A percentile compares a stretch with the other conserved stretches of the same genome.
phyloP scores from a whole-genome alignment of 2,888 invertebrate species.

The Rhogogaster chlorosoma region DNA sequence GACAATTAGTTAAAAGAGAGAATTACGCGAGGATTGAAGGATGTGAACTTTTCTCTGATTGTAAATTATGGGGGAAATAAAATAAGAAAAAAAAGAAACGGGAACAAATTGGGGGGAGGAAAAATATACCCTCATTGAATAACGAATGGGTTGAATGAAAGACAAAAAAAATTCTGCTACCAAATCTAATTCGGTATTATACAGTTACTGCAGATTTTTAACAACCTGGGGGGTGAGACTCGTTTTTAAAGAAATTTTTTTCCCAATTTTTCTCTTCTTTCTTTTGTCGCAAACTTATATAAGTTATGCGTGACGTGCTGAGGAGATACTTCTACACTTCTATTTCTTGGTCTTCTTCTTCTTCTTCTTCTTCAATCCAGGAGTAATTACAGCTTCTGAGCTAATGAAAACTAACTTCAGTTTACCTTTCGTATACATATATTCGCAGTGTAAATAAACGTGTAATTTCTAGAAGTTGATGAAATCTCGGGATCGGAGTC shows the following conservation, averaged over 20 bases:
- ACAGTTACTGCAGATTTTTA: not conserved
- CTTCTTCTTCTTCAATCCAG: not conserved
- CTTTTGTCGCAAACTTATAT: not conserved
- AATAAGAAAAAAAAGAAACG: no score
- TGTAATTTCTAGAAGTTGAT: not conserved
- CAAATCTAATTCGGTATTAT: not conserved
- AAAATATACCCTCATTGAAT: no score
- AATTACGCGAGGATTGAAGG: no score
- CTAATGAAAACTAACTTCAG: conserved; percentile 4
- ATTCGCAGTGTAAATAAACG: not conserved
- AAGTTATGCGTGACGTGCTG: conserved; percentile 15
- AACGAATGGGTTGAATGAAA: not conserved
- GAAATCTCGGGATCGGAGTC: no score
- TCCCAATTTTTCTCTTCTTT: not conserved
- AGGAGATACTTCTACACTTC: not conserved
- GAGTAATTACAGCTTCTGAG: conserved; percentile 28
- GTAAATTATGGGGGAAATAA: no score
- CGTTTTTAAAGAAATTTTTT: no score
- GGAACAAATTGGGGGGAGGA: no score
- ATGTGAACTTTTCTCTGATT: no score
- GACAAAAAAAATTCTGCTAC: not conserved
- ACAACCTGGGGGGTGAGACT: not conserved
- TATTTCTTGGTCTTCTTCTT: not conserved
- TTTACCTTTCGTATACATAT: not conserved
- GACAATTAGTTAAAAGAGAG: no score